Conservation (phyloP, 2,888 invertebrate genomes). For the Plutella xylostella region DNA sequence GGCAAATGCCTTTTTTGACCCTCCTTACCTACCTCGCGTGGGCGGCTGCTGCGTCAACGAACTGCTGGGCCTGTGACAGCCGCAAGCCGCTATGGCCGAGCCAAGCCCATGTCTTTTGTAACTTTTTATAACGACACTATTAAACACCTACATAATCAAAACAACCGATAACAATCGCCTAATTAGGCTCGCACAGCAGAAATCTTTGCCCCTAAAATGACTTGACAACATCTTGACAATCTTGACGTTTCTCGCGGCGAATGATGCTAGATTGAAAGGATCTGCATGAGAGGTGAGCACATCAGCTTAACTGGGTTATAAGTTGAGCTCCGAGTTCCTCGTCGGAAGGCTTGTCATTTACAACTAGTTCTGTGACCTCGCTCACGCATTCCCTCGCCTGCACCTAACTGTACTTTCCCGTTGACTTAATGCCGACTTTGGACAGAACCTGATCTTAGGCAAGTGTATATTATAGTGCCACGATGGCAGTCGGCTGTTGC, state of each 20-base stretch:
- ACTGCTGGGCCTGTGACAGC: constrained; percentile 53
- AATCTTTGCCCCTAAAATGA: too few relatives aligned
- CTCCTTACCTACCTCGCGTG: constrained; percentile 45
- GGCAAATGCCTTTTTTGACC: constrained; percentile 24
- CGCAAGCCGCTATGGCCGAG: too few relatives aligned
- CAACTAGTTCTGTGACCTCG: constrained; percentile 71
- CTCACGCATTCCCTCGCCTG: constrained; percentile 70
- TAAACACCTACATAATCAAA: too few relatives aligned
- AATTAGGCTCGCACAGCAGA: too few relatives aligned
- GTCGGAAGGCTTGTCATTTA: constrained; percentile 63
- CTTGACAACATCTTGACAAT: too few relatives aligned
- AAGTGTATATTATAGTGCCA: constrained; percentile 57
- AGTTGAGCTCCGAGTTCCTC: constrained; percentile 49
- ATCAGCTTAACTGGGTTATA: constrained; percentile 22
- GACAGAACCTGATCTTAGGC: constrained; percentile 65
- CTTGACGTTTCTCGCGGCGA: too few relatives aligned
- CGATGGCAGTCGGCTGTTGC: constrained; percentile 59
- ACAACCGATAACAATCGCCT: too few relatives aligned
- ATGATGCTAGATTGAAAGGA: too few relatives aligned
- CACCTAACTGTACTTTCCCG: constrained; percentile 70
- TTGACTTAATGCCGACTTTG: constrained; percentile 67
- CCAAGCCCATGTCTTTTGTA: too few relatives aligned
- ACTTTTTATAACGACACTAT: too few relatives aligned
- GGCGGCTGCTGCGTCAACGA: constrained; percentile 68
- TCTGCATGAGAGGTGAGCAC: constrained; percentile 1